Conservation (phyloP, 1,140 invertebrate species). For the Colletes latitarsis region DNA sequence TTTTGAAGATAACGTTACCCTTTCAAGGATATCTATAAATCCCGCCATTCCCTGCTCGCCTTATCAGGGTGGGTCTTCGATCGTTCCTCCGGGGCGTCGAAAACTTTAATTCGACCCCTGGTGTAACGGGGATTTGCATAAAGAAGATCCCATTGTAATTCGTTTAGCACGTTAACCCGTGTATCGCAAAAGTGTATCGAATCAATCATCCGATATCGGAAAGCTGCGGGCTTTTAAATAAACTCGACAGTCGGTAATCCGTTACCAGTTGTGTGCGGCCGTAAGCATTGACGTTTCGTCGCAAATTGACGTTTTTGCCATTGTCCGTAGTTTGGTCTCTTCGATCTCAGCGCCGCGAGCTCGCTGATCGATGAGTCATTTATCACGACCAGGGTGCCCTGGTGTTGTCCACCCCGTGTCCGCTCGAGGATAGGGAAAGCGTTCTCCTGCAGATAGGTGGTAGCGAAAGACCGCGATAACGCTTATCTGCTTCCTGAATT, state of each 20-base stretch:
- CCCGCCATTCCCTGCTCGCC: no score
- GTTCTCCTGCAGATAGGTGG: constrained; percentile 59
- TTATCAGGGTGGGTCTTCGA: no score
- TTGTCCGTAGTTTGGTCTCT: constrained; percentile 42
- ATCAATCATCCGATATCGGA: constrained; percentile 20
- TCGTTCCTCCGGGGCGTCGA: no score
- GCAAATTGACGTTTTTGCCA: constrained; percentile 52
- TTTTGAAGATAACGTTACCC: no score
- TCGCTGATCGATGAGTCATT: constrained; percentile 61
- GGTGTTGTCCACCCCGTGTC: constrained; percentile 44
- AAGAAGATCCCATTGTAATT: no score
- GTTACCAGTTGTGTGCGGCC: constrained; percentile 7
- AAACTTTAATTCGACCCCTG: no score
- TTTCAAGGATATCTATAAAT: no score
- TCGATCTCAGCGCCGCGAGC: constrained; percentile 40
- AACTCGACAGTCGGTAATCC: constrained; percentile 20
- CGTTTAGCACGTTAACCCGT: background rate
- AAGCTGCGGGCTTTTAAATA: constrained; percentile 27
- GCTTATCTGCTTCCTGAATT: constrained; percentile 79
- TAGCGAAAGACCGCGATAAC: constrained; percentile 76
- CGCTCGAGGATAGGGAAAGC: constrained; percentile 62
- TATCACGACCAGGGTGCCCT: constrained; percentile 45
- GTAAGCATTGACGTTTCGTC: constrained; percentile 58
- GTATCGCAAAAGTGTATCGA: constrained; percentile 9
- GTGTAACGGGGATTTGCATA: no score